These are phyloP conservation scores for Antennarius striatus DNA, from an alignment of 2,113 vertebrate species.

Conservation along the genomic window DNA sequence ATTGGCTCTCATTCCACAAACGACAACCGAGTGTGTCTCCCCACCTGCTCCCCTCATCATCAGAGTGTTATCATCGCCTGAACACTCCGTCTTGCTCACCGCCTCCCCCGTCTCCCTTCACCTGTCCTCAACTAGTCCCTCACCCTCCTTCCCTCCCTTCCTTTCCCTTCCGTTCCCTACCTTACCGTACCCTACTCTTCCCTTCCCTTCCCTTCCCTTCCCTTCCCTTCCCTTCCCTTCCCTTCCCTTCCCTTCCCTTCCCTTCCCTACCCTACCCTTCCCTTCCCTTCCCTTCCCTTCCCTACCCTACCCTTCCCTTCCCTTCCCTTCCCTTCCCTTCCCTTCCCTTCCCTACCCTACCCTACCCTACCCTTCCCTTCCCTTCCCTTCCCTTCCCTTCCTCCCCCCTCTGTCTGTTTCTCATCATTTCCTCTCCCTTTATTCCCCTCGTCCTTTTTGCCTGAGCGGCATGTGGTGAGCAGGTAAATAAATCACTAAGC, in stretches of 20 bases:
- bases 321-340: too few relatives aligned
- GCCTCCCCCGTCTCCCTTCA: constrained; percentile 45
- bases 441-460: constrained; percentile 53
- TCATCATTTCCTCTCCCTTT: constrained; percentile 43
- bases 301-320: too few relatives aligned
- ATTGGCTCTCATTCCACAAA: constrained; percentile 33
- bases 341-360: too few relatives aligned
- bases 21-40: constrained; percentile 47
- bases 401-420: constrained; percentile 1
- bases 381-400: neutral
- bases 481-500: constrained; percentile 81
- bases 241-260: too few relatives aligned
- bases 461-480: constrained; percentile 62
- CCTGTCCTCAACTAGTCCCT: constrained; percentile 43
- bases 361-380: too few relatives aligned
- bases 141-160: neutral
- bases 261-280: too few relatives aligned
- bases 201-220: neutral
- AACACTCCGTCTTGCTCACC: constrained; percentile 41
- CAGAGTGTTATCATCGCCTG: constrained; percentile 54
- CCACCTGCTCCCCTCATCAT: constrained; percentile 64
- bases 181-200: constrained; percentile 51
- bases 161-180: constrained; percentile 41
- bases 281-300: too few relatives aligned
- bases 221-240: too few relatives aligned